Conservation (phyloP, 2,113 vertebrate genomes). For the Petrocephalus zakoni region DNA sequence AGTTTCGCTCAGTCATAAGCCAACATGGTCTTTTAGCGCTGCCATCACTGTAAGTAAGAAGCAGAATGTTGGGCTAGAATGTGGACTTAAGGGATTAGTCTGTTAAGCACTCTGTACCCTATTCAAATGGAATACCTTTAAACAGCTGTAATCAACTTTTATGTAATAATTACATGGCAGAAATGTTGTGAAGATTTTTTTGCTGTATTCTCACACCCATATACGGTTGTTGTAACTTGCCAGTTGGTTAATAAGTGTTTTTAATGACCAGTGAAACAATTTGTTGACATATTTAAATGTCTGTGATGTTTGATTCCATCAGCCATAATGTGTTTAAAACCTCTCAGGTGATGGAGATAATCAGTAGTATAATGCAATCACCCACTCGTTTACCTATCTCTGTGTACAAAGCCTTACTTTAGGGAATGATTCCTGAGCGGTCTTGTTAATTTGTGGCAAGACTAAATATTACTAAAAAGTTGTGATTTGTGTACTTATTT, state of each 20-base stretch:
- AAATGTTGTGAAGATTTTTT: neutral
- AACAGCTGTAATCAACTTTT: neutral
- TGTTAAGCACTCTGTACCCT: neutral
- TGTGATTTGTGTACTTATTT: neutral
- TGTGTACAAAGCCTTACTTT: neutral
- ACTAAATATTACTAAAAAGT: neutral
- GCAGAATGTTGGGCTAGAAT: neutral
- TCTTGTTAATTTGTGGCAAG: neutral
- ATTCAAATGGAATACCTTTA: neutral
- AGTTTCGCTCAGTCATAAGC: neutral
- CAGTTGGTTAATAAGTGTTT: neutral
- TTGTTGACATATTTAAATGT: neutral
- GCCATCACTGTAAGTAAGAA: neutral
- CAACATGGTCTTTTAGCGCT: neutral
- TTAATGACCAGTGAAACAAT: neutral
- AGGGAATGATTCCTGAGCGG: neutral
- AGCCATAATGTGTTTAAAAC: neutral
- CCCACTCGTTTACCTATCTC: neutral
- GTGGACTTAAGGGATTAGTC: neutral
- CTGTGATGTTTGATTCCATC: neutral
- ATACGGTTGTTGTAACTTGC: neutral
- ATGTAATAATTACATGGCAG: neutral
- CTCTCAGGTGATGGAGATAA: neutral
- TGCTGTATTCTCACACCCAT: neutral
- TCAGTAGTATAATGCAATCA: neutral